These are phyloP conservation scores for Crocuta crocuta DNA, from an alignment of 2,113 vertebrate species.

Conservation along the genomic window DNA sequence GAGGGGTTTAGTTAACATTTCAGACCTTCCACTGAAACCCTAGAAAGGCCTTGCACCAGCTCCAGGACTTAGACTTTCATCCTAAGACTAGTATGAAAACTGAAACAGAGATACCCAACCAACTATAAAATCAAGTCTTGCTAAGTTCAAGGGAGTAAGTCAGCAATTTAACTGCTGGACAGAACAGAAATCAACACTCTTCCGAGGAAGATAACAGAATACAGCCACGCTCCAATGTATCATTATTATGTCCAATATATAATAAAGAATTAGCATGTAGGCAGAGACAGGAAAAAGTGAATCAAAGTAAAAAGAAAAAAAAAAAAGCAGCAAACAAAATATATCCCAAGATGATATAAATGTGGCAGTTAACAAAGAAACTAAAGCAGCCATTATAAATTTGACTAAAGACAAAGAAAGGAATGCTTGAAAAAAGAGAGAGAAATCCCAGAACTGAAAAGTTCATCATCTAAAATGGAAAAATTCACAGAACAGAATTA, in stretches of 20 bases:
- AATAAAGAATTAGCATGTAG: neutral
- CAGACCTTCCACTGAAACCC: neutral
- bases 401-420: neutral
- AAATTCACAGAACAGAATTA: neutral
- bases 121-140: conserved; percentile 33
- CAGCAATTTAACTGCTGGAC: conserved; percentile 23
- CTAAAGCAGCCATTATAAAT: conserved; percentile 24
- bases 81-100: neutral
- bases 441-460: neutral
- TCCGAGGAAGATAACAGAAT: conserved; percentile 30
- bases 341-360: neutral
- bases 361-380: neutral
- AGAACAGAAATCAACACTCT: neutral
- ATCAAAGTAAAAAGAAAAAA: neutral
- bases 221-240: neutral
- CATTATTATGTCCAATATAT: neutral
- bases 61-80: neutral
- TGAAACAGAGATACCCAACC: neutral
- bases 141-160: neutral
- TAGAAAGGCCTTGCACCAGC: neutral
- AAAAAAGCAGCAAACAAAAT: neutral
- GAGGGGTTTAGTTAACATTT: neutral
- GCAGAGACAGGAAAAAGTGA: neutral
- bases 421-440: neutral
- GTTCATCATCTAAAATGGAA: neutral